phyloP scores from a whole-genome alignment of 64 coral and sea anemone genomes.

The Stichodactyla helianthus region DNA sequence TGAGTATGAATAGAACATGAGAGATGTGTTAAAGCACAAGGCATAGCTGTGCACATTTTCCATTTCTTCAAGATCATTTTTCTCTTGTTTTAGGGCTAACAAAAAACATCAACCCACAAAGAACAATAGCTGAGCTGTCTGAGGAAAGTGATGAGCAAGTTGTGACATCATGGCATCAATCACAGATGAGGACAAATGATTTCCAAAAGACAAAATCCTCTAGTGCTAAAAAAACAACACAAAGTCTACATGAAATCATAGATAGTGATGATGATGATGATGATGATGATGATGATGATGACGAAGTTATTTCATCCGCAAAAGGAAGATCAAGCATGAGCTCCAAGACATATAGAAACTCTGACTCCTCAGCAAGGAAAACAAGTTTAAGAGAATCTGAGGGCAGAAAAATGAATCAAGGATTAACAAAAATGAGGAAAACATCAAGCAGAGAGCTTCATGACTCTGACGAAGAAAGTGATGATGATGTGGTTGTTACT shows the following conservation, averaged over 20 bases:
- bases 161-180: neutral
- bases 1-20: no score
- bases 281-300: neutral
- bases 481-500: slow-evolving; percentile 1
- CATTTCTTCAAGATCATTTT: neutral
- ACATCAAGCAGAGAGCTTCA: neutral
- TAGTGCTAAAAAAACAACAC: neutral
- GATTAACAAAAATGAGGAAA: neutral
- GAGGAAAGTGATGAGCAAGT: slow-evolving; percentile 12
- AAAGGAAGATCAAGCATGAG: neutral
- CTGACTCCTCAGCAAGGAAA: neutral
- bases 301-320: neutral
- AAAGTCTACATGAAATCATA: neutral
- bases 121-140: slow-evolving; percentile 1
- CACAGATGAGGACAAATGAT: neutral
- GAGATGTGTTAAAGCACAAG: no score
- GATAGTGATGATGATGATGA: slow-evolving; percentile 37
- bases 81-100: neutral
- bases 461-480: slow-evolving; percentile 21
- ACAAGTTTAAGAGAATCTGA: neutral
- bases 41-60: no score
- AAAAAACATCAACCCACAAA: slow-evolving; percentile 13
- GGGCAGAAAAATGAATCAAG: neutral
- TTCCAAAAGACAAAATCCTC: neutral
- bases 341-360: neutral